These are phyloP conservation scores for Eublepharis macularius DNA, from an alignment of 2,113 vertebrate genomes.

Conservation along the genomic window DNA sequence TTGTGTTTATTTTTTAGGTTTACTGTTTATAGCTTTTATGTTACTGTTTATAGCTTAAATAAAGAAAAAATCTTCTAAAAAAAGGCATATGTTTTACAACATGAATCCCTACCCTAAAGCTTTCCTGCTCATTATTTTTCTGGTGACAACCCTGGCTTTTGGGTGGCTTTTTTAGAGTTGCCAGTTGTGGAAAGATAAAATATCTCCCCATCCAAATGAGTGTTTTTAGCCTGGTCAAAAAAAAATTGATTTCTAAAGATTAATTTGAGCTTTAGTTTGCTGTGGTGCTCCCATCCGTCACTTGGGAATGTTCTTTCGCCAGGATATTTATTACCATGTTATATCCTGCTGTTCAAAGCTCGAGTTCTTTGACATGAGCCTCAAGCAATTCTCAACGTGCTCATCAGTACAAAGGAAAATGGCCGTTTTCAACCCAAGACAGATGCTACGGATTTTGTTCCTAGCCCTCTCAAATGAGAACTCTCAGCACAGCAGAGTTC, in stretches of 20 bases:
- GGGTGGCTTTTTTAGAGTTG: background rate
- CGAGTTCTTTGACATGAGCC: conserved; percentile 14
- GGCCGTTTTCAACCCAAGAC: conserved; percentile 31
- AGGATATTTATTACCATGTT: conserved; percentile 39
- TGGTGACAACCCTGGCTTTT: background rate
- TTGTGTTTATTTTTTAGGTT: too few species aligned
- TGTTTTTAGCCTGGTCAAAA: conserved; percentile 16
- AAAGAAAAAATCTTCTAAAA: too few species aligned
- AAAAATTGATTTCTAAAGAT: conserved; percentile 40
- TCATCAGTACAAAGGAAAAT: conserved; percentile 23
- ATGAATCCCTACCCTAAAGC: background rate
- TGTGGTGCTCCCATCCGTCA: conserved; percentile 28
- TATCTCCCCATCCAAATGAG: background rate
- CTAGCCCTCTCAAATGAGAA: conserved; percentile 25
- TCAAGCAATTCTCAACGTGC: conserved; percentile 21
- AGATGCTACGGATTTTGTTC: conserved; percentile 43
- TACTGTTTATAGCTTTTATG: too few species aligned
- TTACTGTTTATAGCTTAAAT: too few species aligned
- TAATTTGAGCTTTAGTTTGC: conserved; percentile 34
- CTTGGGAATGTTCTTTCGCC: conserved; percentile 42
- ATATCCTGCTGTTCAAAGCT: conserved; percentile 29
- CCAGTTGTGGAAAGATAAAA: background rate
- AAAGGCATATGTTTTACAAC: background rate
- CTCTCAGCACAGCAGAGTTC: conserved; percentile 3
- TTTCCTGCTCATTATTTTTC: background rate